Base-by-base conservation (phyloP, 2,888 invertebrate genomes). In the Bembecia ichneumoniformis region DNA sequence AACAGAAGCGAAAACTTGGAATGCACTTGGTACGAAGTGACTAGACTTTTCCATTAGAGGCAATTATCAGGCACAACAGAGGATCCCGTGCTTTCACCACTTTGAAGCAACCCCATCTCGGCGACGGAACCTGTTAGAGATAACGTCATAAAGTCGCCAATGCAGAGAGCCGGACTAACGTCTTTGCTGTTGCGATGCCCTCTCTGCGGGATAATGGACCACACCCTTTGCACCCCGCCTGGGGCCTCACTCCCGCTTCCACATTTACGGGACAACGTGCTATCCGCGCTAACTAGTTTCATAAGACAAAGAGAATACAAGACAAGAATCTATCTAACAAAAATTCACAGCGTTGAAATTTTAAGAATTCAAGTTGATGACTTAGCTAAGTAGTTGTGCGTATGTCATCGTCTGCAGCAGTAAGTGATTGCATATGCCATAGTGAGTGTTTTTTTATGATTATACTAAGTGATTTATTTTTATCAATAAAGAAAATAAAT, bases 11-110 rank as follows among this genome's bases (percentile, higher is more conserved):
- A 78, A 80, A 84, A 83, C 83, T 86, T 81, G 77, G 74, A 83
- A 84, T 84, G 82, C 82, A 82, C 77, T 84, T 82, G 68, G 76
- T 71, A 65, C 68, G 72, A 73, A 82, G 77, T 75, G 78, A 87
- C 84, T 81, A 82, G 84, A 86, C 81, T 86, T 87, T 87, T 86
- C 86, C 86, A 87, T 87, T 87, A 87, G 76, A 67, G 71, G 74
- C 84, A 87, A 87, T 87, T 87, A 87, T 84, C 81, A 81, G 77
- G 73, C 81, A 81, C 79, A 81, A 80, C 80, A 73, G 79, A 71
- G 74, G 71, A 77, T 77, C 72, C 77, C 66, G 74, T 75, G 79
- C 75, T 75, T 75, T 76, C 72, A 67, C 66, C 67, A 55, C 59
- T 58, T 56, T 67, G 63, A 63, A 59, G 63, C 68, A 71, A 67